Evolutionary conservation across 2,888 invertebrate species (phyloP).

Genomic region (Pyrrhopygopsis socrates): DNA sequence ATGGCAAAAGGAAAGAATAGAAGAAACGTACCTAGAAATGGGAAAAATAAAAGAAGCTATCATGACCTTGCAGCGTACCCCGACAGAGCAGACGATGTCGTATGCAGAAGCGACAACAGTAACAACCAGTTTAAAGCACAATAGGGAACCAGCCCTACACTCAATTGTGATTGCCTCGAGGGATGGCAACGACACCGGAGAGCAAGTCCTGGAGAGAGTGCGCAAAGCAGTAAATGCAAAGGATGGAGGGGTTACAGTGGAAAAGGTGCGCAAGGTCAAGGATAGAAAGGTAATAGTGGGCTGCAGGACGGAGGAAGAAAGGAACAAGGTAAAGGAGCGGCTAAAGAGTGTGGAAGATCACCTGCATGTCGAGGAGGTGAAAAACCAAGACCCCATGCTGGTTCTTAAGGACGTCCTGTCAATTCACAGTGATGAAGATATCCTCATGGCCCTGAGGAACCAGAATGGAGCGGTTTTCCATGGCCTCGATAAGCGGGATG

Average conservation of each 20-base stretch:
- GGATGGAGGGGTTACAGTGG: constrained; percentile 39
- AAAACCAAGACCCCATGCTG: background rate
- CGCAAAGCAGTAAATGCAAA: constrained; percentile 37
- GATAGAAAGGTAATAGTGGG: background rate
- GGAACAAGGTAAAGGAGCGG: background rate
- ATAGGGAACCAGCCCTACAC: background rate
- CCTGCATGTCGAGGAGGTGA: too few species aligned
- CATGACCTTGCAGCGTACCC: too few species aligned
- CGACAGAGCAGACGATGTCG: background rate
- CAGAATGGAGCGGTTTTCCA: background rate
- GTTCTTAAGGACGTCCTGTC: background rate
- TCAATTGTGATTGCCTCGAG: constrained; percentile 38
- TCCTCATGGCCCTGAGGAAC: background rate
- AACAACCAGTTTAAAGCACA: too few species aligned
- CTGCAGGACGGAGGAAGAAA: background rate
- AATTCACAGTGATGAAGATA: background rate
- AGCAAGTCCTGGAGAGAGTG: constrained; percentile 32
- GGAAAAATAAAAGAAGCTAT: too few species aligned
- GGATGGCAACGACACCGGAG: constrained; percentile 42
- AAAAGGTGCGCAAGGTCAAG: constrained; percentile 2
- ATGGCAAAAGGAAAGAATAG: too few species aligned
- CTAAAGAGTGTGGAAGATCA: background rate
- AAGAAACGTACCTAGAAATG: too few species aligned
- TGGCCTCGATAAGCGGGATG: too few species aligned
- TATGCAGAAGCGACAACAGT: constrained; percentile 13